Evolutionary conservation across 2,797 vertebrate species (phyloP), one percentile per base, ranked within the genome.

Genomic region (Gorsachius magnificus): DNA sequence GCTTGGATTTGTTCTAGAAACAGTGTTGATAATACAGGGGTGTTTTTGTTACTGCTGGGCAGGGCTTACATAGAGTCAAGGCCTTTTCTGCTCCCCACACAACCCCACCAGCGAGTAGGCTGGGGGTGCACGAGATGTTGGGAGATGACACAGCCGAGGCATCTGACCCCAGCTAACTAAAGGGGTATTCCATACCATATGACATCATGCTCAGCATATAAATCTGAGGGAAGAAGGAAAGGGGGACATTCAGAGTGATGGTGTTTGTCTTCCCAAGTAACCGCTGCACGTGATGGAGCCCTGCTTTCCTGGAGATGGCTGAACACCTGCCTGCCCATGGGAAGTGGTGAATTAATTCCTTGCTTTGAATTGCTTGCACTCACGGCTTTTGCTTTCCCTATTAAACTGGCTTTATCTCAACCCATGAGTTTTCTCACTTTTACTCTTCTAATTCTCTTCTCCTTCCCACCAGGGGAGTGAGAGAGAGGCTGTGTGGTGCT

Each of bases 201-300:
- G 41, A 16, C 41, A 9, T 57, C 56, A 57, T 57, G 20, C 13
- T n/a, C 33, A n/a, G 13, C 6, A n/a, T n/a, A 57, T 15, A 22
- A 15, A n/a, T 13, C 33, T n/a, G 33, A 18, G 6, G 9, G 13
- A 57, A 57, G 33, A n/a, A 22, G 56, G 20, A n/a, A 57, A 4
- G 33, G 56, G 33, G 13, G 13, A n/a, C 4, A 2, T 57, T 57
- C 4, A 4, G 33, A 24, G 6, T n/a, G 41, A 41, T 41, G 9
- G 21, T 2, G 3, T 58, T 35, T 58, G 57, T 16, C 15, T 58
- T 35, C 15, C n/a, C 22, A 58, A 58, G 57, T 58, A 24, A 35
- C 21, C 1, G 3, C 24, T 58, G 24, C 1, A 3, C 3, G 1
- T 58, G n/a, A 35, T 11, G 3, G 14, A 58, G n/a, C n/a, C 57